Evolutionary conservation across 2,113 vertebrate genomes (phyloP).

Genomic region (Rhinoptilus africanus): DNA sequence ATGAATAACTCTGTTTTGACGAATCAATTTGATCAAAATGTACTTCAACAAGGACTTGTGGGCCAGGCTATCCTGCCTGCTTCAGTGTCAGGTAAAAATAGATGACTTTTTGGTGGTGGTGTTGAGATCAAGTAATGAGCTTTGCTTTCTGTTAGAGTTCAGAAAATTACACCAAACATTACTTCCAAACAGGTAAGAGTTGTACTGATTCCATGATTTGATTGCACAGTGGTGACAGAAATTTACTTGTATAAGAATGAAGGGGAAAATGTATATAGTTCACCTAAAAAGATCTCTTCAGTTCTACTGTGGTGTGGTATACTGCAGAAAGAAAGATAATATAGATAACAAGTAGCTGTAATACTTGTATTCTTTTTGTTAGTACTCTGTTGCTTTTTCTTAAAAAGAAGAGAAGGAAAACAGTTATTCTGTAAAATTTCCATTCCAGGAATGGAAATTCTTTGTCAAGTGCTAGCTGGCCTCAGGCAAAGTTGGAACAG

Average conservation of each 20-base stretch:
- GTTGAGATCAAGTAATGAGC: neutral
- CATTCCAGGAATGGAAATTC: neutral
- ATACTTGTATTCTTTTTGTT: neutral
- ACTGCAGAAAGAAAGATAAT: neutral
- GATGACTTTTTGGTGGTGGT: neutral
- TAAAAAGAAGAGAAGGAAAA: neutral
- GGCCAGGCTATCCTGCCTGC: conserved; percentile 92
- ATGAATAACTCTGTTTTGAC: conserved; percentile 87
- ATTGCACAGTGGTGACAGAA: neutral
- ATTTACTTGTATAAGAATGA: neutral
- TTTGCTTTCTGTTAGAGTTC: neutral
- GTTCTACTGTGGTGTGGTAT: neutral
- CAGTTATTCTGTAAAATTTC: neutral
- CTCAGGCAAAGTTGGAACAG: neutral
- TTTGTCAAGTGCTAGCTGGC: neutral
- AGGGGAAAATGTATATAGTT: neutral
- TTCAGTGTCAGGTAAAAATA: conserved; percentile 87
- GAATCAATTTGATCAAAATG: conserved; percentile 87
- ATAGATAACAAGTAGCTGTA: neutral
- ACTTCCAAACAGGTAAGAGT: neutral
- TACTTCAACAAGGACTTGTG: conserved; percentile 89
- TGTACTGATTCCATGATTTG: neutral
- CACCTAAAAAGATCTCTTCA: neutral
- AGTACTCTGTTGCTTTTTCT: neutral
- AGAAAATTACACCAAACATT: neutral